Conservation (phyloP, 2,888 invertebrate genomes). For the Rhamnusium bicolor region DNA sequence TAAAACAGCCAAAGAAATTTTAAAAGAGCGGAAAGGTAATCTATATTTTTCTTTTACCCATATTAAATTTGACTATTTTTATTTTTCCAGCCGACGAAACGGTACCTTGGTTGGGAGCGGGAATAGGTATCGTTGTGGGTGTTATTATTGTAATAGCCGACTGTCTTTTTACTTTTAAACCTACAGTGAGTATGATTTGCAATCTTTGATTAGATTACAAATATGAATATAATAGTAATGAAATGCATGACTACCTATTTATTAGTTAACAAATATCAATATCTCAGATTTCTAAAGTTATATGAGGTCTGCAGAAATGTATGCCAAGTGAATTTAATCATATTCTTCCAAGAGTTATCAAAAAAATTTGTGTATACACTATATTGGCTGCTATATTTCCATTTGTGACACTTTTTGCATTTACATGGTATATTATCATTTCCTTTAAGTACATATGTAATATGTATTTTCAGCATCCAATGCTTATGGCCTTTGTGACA, state of each 20-base stretch:
- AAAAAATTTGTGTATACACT: too few species aligned
- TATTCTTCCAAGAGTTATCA: too few species aligned
- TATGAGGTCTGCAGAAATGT: too few species aligned
- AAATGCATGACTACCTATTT: too few species aligned
- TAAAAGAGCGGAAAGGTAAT: slow-evolving; percentile 77
- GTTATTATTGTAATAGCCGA: slow-evolving; percentile 81
- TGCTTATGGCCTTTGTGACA: slow-evolving; percentile 81
- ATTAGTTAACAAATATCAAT: too few species aligned
- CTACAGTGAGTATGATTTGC: slow-evolving; percentile 74
- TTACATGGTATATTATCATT: too few species aligned
- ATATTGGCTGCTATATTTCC: too few species aligned
- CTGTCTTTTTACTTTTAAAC: slow-evolving; percentile 77
- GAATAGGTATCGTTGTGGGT: slow-evolving; percentile 81
- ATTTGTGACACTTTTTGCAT: too few species aligned
- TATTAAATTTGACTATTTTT: slow-evolving; percentile 1
- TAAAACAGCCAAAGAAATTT: slow-evolving; percentile 74
- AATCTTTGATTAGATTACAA: neutral
- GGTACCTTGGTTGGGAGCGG: slow-evolving; percentile 83
- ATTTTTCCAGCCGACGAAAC: slow-evolving; percentile 77
- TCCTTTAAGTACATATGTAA: too few species aligned
- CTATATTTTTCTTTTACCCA: neutral
- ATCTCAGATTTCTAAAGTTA: too few species aligned
- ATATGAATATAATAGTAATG: too few species aligned
- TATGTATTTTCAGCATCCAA: slow-evolving; percentile 77
- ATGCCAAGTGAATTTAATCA: too few species aligned